Evolutionary conservation across 2,113 vertebrate genomes (phyloP).

Genomic region (Tragelaphus buxtoni): DNA sequence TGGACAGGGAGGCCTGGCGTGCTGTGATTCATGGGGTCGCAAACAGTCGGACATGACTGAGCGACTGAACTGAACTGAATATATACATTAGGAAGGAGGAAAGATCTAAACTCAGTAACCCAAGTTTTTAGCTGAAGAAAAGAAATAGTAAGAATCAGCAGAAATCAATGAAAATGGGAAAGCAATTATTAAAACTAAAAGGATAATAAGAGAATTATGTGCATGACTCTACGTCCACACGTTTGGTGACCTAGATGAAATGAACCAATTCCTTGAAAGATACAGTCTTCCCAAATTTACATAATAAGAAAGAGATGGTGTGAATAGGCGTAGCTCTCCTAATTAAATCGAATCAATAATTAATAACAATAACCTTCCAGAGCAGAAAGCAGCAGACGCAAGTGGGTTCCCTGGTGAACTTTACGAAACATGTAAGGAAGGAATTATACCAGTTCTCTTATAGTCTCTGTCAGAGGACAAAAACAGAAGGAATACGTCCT

Average conservation of each 20-base stretch:
- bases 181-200: too few species aligned
- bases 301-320: not conserved
- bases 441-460: too few species aligned
- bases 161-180: not conserved
- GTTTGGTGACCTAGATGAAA: not conserved
- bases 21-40: too few species aligned
- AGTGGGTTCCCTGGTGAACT: not conserved
- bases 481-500: not conserved
- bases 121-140: not conserved
- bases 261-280: not conserved
- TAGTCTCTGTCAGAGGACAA: not conserved
- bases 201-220: not conserved
- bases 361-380: not conserved
- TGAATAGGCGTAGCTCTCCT: too few species aligned
- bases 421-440: not conserved
- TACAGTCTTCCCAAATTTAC: not conserved
- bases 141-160: not conserved
- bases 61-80: not conserved
- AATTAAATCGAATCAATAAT: not conserved
- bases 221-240: fast-evolving
- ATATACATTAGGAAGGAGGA: not conserved
- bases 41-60: too few species aligned
- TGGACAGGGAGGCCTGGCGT: too few species aligned
- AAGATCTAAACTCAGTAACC: not conserved
- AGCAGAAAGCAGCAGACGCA: not conserved